phyloP scores from a whole-genome alignment of 2,113 vertebrate species.

The Heterocephalus glaber region DNA sequence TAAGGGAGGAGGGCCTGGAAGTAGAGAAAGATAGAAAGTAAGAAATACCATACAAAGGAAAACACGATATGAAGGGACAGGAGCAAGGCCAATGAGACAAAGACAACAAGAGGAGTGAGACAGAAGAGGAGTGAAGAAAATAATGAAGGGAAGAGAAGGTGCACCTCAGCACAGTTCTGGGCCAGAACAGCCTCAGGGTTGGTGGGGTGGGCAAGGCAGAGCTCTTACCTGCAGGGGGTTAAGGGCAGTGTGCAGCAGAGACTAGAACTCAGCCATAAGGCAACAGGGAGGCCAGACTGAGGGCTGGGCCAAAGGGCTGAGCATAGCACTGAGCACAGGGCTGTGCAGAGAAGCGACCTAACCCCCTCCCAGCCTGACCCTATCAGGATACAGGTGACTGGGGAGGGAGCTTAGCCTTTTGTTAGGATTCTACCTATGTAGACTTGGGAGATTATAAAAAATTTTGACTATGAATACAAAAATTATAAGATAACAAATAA shows the following conservation, averaged over 20 bases:
- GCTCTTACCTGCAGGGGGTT: not conserved
- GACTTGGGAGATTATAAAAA: not conserved
- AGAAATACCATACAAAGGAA: not conserved
- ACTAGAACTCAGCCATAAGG: not conserved
- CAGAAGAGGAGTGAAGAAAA: not conserved
- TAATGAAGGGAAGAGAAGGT: not conserved
- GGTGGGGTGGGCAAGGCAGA: not conserved
- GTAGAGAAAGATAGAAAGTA: not conserved
- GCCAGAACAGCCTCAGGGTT: not conserved
- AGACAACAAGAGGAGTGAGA: not conserved
- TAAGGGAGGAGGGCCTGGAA: not conserved
- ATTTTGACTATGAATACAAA: slow-evolving; percentile 9
- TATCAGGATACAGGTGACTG: not conserved
- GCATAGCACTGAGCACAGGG: no score
- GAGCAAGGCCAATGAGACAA: not conserved
- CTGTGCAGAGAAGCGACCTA: not conserved
- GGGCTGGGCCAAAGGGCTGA: not conserved
- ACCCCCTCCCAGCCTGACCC: not conserved
- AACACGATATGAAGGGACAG: no score
- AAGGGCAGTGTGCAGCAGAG: not conserved
- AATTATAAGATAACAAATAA: slow-evolving; percentile 16
- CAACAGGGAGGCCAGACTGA: not conserved
- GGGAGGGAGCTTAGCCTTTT: not conserved
- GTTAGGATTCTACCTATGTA: not conserved
- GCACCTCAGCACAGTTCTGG: not conserved